Percentiles rank a stretch among this genome's conserved stretches.
phyloP scores from a whole-genome alignment of 2,797 vertebrate genomes.

The Epinephelus awoara region DNA sequence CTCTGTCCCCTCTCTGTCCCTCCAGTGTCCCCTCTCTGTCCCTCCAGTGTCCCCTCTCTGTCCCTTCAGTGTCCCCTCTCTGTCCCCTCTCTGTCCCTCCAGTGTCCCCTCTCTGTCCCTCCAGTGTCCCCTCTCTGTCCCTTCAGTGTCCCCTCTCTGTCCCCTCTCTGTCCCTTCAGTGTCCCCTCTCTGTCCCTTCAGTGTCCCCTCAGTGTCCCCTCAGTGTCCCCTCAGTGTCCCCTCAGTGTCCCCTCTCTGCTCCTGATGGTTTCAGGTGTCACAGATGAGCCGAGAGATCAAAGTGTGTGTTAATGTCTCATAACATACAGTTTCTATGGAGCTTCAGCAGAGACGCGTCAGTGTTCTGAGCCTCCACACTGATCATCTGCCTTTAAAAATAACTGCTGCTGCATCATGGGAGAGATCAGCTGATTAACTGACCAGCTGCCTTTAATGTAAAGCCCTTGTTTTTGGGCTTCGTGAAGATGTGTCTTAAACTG shows the following conservation, averaged over 20 bases:
- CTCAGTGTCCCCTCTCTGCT: background rate
- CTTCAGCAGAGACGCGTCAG: background rate
- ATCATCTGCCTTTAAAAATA: background rate
- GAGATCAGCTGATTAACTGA: too few species aligned
- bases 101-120: background rate
- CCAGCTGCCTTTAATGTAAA: too few species aligned
- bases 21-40: background rate
- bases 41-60: too few species aligned
- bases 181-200: background rate
- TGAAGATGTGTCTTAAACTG: too few species aligned
- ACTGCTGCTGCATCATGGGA: too few species aligned
- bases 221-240: background rate
- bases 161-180: background rate
- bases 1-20: background rate
- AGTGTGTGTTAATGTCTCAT: slow-evolving; percentile 6
- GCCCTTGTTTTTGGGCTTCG: too few species aligned
- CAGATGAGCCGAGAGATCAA: slow-evolving; percentile 40
- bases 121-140: too few species aligned
- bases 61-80: background rate
- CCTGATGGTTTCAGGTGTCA: slow-evolving; percentile 19
- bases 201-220: too few species aligned
- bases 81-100: background rate
- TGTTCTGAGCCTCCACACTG: slow-evolving; percentile 1
- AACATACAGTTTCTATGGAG: background rate
- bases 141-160: background rate